A percentile compares a stretch with the other conserved stretches of the same genome.
These are phyloP conservation scores for Brachionus rotundiformis DNA, from an alignment of 1,140 invertebrate species.

Conservation along the genomic window DNA sequence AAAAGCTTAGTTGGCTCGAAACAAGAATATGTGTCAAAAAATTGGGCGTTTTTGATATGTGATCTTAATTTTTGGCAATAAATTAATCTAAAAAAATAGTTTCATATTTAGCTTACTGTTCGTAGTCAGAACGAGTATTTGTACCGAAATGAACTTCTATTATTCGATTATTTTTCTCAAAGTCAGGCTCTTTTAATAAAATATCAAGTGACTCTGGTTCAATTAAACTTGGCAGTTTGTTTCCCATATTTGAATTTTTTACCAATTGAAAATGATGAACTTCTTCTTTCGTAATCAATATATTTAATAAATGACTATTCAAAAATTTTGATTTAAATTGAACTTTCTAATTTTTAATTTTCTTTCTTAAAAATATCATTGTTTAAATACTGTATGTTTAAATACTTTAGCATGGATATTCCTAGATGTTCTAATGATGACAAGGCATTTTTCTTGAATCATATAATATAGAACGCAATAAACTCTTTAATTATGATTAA, in stretches of 20 bases:
- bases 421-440: neutral
- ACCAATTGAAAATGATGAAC: neutral
- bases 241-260: constrained; percentile 7
- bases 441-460: neutral
- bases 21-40: neutral
- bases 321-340: neutral
- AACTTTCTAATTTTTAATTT: neutral
- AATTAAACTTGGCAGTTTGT: neutral
- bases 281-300: too few relatives aligned
- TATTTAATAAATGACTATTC: too few relatives aligned
- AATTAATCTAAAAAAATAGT: neutral
- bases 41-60: neutral
- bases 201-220: neutral
- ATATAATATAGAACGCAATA: neutral
- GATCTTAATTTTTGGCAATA: neutral
- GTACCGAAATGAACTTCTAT: constrained; percentile 5
- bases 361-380: neutral
- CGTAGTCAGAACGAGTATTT: neutral
- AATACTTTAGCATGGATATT: neutral
- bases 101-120: neutral
- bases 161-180: neutral
- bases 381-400: too few relatives aligned
- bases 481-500: neutral
- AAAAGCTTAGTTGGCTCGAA: neutral
- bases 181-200: neutral